Evolutionary conservation across 2,888 invertebrate species (phyloP), one percentile per base, ranked within the genome.

Genomic region (Athrips mouffetella): DNA sequence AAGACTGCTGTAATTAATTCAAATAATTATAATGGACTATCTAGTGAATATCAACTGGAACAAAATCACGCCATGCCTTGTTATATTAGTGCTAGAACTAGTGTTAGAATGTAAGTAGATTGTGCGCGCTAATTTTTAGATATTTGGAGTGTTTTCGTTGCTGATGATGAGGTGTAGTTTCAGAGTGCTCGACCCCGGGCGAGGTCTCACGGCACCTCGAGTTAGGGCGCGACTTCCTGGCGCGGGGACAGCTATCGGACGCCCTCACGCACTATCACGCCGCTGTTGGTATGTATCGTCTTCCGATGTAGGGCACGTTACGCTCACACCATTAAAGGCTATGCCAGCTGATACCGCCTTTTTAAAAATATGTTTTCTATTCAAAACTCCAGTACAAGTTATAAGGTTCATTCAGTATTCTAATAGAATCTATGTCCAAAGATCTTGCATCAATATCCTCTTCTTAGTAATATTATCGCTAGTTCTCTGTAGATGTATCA

Each of bases 191-290:
- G 58, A 89, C 91, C 48, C 92, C 92, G 67, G 89, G 91, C 45
- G 98, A 98, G 82, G 94, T 98, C 55, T 94, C 96, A 67, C 94
- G 94, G 72, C 98, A 99, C 89, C 89, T 99, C 78, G 97, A 98
- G 76, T 89, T 97, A 79, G 99, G 99, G 1, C 95, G 94, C 73
- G 94, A 96, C 73, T 94, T 98, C 80, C 89, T 99, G 65, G 94
- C 96, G 31, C 93, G 94, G 59, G 98, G 98, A 25, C 98, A 99
- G 78, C 91, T 98, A 55, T 94, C 96, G 40, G 99, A 99, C 89
- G 99, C 99, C 7, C 85, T 99, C 44, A 95, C 96, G 52, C 98
- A 99, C 78, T 99, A 98, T 85, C 98, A 99, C 90, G 96, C 97
- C 53, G 99, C 99, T 63, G 96, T 99, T 64, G 98, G 96, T 96